Percentiles rank a stretch among this genome's conserved stretches.
phyloP scores from a whole-genome alignment of 2,113 vertebrate species.

The Accipiter cooperii region DNA sequence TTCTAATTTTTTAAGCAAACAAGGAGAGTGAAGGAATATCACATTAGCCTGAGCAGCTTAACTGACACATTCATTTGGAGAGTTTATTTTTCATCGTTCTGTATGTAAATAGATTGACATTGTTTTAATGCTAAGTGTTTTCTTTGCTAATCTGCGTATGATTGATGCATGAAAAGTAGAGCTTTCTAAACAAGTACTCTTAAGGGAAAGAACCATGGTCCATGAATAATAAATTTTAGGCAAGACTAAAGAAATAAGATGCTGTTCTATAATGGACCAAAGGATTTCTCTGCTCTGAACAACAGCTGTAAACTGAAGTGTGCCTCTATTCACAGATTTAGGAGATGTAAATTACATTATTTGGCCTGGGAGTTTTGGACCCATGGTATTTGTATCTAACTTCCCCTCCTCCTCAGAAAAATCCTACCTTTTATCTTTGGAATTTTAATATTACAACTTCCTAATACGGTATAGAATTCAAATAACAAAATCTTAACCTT shows the following conservation, averaged over 20 bases:
- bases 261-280: not conserved
- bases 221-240: constrained; percentile 61
- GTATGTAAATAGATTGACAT: constrained; percentile 27
- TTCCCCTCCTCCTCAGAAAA: not conserved
- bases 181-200: constrained; percentile 20
- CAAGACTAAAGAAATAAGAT: constrained; percentile 43
- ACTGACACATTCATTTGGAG: not conserved
- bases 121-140: constrained; percentile 56
- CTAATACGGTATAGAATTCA: not conserved
- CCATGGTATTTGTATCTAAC: not conserved
- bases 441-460: constrained; percentile 19
- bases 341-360: constrained; percentile 29
- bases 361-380: constrained; percentile 32
- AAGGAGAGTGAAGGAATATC: not conserved
- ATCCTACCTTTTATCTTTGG: constrained; percentile 4
- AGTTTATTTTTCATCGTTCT: constrained; percentile 35
- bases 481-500: constrained; percentile 5
- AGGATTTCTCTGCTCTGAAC: constrained; percentile 4
- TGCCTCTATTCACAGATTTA: not conserved
- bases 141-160: constrained; percentile 59
- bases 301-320: constrained; percentile 46
- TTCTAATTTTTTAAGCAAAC: not conserved
- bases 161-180: constrained; percentile 51
- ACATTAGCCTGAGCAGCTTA: not conserved
- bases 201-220: not conserved